Percentiles rank a stretch among this genome's conserved stretches.
phyloP scores from a whole-genome alignment of 2,113 vertebrate species.

The Danio rerio region GRCz12tu NC_133186.1:27031001-27031500 shows the following conservation, averaged over 20 bases:
- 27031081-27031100: slow-evolving; percentile 65
- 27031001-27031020: slow-evolving; percentile 54
- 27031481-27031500: background rate
- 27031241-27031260: background rate
- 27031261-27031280: background rate
- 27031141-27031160: slow-evolving; percentile 56
- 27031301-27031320: background rate
- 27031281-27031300: slow-evolving; percentile 4
- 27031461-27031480: background rate
- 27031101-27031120: slow-evolving; percentile 66
- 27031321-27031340: background rate
- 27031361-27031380: slow-evolving; percentile 10
- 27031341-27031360: background rate
- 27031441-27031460: slow-evolving; percentile 11
- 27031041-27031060: background rate
- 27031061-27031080: slow-evolving; percentile 51
- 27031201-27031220: slow-evolving; percentile 7
- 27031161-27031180: slow-evolving; percentile 63
- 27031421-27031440: too few species aligned
- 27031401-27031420: slow-evolving; percentile 8
- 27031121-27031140: slow-evolving; percentile 60
- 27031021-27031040: slow-evolving; percentile 27
- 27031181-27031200: slow-evolving; percentile 58
- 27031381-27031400: slow-evolving; percentile 17
- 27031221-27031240: background rate